Evolutionary conservation across 2,113 vertebrate genomes (phyloP).

Genomic region (Pongo pygmaeus): DNA sequence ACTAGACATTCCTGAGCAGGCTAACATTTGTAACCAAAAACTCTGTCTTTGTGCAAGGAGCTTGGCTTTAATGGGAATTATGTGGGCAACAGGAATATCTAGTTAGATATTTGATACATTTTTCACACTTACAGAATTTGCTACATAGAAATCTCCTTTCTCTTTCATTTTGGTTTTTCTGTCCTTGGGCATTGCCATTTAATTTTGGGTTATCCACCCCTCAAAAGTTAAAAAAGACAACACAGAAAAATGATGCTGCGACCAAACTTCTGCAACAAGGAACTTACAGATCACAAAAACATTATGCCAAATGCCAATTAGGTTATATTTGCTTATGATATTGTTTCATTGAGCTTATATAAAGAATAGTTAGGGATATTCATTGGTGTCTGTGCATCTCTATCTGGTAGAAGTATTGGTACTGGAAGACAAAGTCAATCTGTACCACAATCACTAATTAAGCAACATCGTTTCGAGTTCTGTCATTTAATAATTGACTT

Average conservation of each 20-base stretch:
- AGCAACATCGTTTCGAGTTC: conserved; percentile 37
- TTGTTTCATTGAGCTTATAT: neutral
- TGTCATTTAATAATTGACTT: conserved; percentile 54
- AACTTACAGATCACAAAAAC: neutral
- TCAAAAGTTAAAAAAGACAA: conserved; percentile 21
- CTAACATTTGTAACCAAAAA: neutral
- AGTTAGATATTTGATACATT: neutral
- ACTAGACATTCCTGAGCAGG: neutral
- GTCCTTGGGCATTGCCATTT: neutral
- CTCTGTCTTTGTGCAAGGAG: neutral
- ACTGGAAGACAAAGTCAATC: conserved; percentile 13
- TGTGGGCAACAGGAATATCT: neutral
- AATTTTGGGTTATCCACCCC: neutral
- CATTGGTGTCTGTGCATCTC: neutral
- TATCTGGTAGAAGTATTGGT: neutral
- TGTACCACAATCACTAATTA: conserved; percentile 53
- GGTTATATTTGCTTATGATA: neutral
- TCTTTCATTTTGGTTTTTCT: neutral
- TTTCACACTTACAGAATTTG: neutral
- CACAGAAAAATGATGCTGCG: neutral
- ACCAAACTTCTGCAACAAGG: neutral
- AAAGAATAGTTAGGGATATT: neutral
- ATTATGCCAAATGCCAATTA: neutral
- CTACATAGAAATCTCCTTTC: neutral
- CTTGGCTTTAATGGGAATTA: neutral